Percentiles rank a stretch among this genome's conserved stretches.
These are phyloP conservation scores for Zoanthus sansibaricus DNA, from an alignment of 92 coral and sea anemone genomes.

Conservation along the genomic window DNA sequence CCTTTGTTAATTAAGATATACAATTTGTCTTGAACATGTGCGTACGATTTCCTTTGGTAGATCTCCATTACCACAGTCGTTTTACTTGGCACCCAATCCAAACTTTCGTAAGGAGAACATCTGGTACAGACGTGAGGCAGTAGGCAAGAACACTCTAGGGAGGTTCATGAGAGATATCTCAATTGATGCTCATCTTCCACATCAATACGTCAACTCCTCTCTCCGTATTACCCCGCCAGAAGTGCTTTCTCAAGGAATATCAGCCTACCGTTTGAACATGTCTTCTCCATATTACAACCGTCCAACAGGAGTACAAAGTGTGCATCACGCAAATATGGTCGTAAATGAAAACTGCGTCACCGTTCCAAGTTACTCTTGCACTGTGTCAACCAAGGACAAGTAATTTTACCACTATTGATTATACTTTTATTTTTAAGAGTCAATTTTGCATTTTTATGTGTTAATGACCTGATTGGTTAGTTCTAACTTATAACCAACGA, in stretches of 20 bases:
- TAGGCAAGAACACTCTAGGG: conserved; percentile 78
- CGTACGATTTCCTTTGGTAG: not conserved
- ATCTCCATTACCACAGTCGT: conserved; percentile 70
- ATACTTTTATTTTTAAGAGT: too few relatives aligned
- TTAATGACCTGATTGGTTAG: too few relatives aligned
- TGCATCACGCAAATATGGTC: not conserved
- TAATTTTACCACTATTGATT: not conserved
- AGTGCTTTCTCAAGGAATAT: conserved; percentile 78
- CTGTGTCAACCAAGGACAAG: not conserved
- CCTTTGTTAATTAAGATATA: not conserved
- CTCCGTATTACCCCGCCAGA: conserved; percentile 86
- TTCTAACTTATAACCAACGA: too few relatives aligned
- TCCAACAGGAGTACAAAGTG: conserved; percentile 4
- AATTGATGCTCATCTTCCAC: conserved; percentile 68
- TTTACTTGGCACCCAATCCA: conserved; percentile 84
- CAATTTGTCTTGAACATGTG: not conserved
- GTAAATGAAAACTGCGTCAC: not conserved
- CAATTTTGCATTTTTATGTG: too few relatives aligned
- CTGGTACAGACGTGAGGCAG: conserved; percentile 83
- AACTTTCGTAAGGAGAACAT: conserved; percentile 74
- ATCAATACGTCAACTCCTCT: conserved; percentile 73
- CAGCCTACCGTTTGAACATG: conserved; percentile 27
- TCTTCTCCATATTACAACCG: conserved; percentile 6
- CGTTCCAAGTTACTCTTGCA: not conserved
- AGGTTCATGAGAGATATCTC: conserved; percentile 85